A percentile compares a stretch with the other conserved stretches of the same genome.
Conservation (phyloP, 2,797 vertebrate species). For the Anabacerthia variegaticeps region DNA sequence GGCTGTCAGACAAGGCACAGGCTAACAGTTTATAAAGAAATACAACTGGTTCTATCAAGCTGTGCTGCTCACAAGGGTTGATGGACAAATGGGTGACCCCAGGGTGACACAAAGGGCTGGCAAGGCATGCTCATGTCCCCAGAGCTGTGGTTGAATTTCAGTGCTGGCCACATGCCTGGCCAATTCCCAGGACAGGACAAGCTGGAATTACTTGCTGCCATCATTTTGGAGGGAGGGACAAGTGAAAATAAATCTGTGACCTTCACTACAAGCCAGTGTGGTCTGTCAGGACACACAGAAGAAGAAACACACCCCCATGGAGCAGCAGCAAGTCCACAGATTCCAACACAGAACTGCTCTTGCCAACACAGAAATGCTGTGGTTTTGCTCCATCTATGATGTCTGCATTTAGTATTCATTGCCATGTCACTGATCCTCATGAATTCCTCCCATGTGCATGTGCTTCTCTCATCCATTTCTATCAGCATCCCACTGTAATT, state of each 20-base stretch:
- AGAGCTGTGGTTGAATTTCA: neutral
- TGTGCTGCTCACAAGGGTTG: neutral
- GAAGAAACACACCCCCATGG: neutral
- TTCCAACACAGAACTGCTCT: neutral
- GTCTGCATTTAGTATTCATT: slow-evolving; percentile 48
- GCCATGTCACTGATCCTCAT: slow-evolving; percentile 7
- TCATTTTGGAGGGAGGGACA: neutral
- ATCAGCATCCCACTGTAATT: slow-evolving; percentile 49
- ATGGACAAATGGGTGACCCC: neutral
- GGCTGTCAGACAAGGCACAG: neutral
- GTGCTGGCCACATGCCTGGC: neutral
- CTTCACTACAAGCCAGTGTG: neutral
- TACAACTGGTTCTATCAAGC: rapidly evolving
- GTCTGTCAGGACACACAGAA: neutral
- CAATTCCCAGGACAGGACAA: neutral
- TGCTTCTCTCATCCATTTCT: slow-evolving; percentile 37
- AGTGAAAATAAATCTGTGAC: neutral
- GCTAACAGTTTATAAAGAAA: neutral
- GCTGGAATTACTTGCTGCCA: neutral
- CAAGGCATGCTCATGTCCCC: neutral
- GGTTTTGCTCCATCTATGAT: neutral
- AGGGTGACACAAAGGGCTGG: neutral
- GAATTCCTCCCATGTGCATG: slow-evolving; percentile 23
- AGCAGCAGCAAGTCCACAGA: neutral
- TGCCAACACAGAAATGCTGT: neutral